Evolutionary conservation across 2,797 vertebrate species (phyloP).

Genomic region (Anomalospiza imberbis): DNA sequence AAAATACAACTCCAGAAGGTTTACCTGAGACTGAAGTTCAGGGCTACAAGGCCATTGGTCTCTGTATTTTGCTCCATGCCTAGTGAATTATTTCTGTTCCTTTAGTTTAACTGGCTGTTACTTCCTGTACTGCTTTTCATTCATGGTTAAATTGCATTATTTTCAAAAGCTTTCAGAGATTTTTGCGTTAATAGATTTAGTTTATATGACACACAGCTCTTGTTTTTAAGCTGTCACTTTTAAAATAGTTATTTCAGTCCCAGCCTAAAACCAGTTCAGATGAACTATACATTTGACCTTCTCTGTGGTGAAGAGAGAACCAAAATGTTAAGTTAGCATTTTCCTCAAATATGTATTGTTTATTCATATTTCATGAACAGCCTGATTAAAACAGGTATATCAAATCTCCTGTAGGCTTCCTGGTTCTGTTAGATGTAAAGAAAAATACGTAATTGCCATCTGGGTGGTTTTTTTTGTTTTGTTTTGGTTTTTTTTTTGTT

Average conservation of each 20-base stretch:
- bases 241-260: neutral
- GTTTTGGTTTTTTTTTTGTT: too few relatives aligned
- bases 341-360: neutral
- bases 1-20: neutral
- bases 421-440: neutral
- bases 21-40: neutral
- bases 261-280: neutral
- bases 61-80: neutral
- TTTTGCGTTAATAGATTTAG: neutral
- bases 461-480: too few relatives aligned
- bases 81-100: neutral
- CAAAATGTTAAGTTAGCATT: neutral
- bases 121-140: neutral
- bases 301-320: neutral
- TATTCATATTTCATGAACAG: neutral
- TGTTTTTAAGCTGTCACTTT: neutral
- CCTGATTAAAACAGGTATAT: neutral
- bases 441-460: neutral
- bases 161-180: neutral
- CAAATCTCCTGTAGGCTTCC: neutral
- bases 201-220: neutral
- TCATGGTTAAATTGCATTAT: neutral
- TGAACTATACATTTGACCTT: rapidly evolving
- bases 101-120: neutral
- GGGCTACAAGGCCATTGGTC: neutral